Base-by-base conservation (phyloP, 2,888 invertebrate species). In the Melolontha melolontha region DNA sequence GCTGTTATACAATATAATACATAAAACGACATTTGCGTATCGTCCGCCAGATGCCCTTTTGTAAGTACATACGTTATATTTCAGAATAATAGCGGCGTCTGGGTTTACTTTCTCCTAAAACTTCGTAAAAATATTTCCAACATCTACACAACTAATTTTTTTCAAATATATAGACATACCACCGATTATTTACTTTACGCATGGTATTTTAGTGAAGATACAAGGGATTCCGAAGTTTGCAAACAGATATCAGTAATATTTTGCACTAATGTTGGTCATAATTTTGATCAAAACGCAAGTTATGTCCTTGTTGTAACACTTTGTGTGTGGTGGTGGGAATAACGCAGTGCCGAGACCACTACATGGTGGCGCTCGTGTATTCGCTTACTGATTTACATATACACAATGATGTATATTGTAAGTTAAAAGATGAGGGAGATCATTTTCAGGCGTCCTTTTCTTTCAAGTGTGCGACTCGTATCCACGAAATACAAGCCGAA, bases 261-360 rank as follows among this genome's bases (percentile, higher is more conserved):
- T 80, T 72, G 74, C 70, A 71, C 76, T 81, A 81, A 81, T 81
- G 81, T 80, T 75, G 69, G 71, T 75, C 77, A 80, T 81, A 81
- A 81, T 75, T 81, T 74, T 68, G 73, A 70, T 72, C 75, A 75
- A 76, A 74, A 71, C 73, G 74, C 78, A 75, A 79, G 76, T 80
- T 79, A 80, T 79, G 78, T 74, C 72, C 79, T 76, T 78, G 80
- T 77, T 74, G 68, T 75, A 76, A 74, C 76, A 75, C 79, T 76
- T 76, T 76, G 77, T 79, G 80, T 80, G 80, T 76, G 80, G 80
- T 73, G 77, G 78, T 74, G 74, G 75, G 64, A 73, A 72, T 71
- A 74, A 72, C 73, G 62, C 64, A 64, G 72, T 70, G 73, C 66
- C 62, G 73, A 73, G 69, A 66, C 68, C 42, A 22, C 41, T 76